Evolutionary conservation across 2,113 vertebrate genomes (phyloP).

Genomic region (Ornithorhynchus anatinus): DNA sequence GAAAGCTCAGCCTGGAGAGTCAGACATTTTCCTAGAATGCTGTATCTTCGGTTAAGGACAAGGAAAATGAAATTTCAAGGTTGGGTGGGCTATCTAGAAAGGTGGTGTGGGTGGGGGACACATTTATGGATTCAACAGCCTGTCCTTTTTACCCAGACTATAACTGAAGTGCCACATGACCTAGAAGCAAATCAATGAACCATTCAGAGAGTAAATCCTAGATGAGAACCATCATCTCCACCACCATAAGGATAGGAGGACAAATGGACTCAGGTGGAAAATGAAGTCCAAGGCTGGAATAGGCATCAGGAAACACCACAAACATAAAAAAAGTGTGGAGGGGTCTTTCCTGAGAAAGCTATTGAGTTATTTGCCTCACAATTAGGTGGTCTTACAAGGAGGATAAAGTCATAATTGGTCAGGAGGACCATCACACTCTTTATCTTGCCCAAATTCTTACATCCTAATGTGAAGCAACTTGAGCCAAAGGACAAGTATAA

Average conservation of each 20-base stretch:
- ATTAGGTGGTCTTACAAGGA: not conserved
- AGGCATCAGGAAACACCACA: not conserved
- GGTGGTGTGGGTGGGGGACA: not conserved
- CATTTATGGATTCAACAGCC: not conserved
- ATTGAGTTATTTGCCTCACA: not conserved
- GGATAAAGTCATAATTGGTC: not conserved
- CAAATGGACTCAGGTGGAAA: not conserved
- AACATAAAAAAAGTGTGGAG: not conserved
- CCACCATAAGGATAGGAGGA: not conserved
- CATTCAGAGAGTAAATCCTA: not conserved
- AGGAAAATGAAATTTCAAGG: not conserved
- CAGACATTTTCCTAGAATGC: not conserved
- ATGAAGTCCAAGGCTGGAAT: not conserved
- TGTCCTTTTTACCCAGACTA: not conserved
- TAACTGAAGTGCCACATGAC: not conserved
- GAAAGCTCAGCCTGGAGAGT: not conserved
- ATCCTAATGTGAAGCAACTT: not conserved
- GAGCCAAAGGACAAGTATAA: not conserved
- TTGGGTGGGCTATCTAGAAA: not conserved
- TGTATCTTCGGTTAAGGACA: not conserved
- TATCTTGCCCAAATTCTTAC: not conserved
- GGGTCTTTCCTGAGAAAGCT: not conserved
- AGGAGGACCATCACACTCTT: not conserved
- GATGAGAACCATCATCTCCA: not conserved
- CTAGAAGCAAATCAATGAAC: not conserved